These are phyloP conservation scores for Drosophila murphyi DNA, from an alignment of 1,140 invertebrate genomes.

Conservation along the genomic window DNA sequence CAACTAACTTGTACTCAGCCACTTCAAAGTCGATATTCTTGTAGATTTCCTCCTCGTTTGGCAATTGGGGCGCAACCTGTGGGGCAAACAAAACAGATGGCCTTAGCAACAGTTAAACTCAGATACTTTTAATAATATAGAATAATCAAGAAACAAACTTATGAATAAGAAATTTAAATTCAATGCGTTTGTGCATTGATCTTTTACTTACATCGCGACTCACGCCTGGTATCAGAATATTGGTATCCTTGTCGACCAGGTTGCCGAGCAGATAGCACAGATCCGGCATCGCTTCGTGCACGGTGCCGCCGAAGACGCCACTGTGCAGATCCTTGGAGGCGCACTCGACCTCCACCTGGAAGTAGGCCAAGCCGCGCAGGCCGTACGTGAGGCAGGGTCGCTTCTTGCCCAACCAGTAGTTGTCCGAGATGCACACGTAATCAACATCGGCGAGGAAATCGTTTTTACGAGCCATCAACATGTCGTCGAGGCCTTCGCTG, in stretches of 20 bases:
- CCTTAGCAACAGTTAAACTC: conserved; percentile 14
- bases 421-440: conserved; percentile 99
- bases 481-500: conserved; percentile 96
- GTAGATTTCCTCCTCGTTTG: conserved; percentile 92
- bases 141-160: background rate
- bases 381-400: conserved; percentile 99
- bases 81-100: background rate
- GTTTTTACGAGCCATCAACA: conserved; percentile 90
- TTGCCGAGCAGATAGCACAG: conserved; percentile 93
- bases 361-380: conserved; percentile 96
- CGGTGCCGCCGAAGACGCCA: conserved; percentile 96
- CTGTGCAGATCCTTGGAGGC: conserved; percentile 97
- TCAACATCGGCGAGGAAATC: conserved; percentile 94
- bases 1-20: conserved; percentile 89
- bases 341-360: conserved; percentile 95
- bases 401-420: conserved; percentile 98
- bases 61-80: conserved; percentile 86
- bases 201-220: conserved; percentile 88
- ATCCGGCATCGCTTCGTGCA: conserved; percentile 95
- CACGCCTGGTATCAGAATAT: conserved; percentile 92
- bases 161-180: background rate
- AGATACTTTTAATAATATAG: too few relatives aligned
- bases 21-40: conserved; percentile 95
- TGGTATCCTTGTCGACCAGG: conserved; percentile 93
- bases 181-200: too few relatives aligned